Conservation (phyloP, 1,140 invertebrate species). For the Macrobrachium nipponense region DNA sequence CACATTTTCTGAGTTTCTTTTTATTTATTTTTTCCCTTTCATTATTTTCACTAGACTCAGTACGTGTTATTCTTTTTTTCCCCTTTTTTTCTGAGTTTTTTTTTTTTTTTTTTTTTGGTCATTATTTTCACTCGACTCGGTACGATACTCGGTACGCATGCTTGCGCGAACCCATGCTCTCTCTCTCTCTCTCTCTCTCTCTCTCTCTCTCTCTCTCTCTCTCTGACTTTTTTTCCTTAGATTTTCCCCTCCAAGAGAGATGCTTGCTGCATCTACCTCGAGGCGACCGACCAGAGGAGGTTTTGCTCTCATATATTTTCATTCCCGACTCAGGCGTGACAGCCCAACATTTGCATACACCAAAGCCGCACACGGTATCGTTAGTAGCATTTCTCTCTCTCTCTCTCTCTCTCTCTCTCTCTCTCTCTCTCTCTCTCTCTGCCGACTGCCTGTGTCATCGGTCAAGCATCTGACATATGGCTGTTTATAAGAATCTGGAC, state of each 20-base stretch:
- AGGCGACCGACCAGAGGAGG: not conserved
- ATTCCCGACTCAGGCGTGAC: slow-evolving; percentile 2
- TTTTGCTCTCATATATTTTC: slow-evolving; percentile 1
- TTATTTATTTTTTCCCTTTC: too few relatives aligned
- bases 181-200: slow-evolving; percentile 22
- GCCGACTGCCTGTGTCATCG: not conserved
- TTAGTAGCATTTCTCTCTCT: not conserved
- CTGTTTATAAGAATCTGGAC: too few relatives aligned
- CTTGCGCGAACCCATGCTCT: not conserved
- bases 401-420: not conserved
- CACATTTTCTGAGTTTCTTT: too few relatives aligned
- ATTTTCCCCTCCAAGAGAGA: not conserved
- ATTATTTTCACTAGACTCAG: too few relatives aligned
- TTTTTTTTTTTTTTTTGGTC: too few relatives aligned
- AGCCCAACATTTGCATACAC: slow-evolving; percentile 1
- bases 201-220: not conserved
- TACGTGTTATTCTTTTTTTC: too few relatives aligned
- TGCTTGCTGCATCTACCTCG: not conserved
- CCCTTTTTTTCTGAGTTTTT: too few relatives aligned
- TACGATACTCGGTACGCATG: too few relatives aligned
- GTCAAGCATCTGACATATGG: too few relatives aligned
- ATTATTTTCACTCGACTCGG: too few relatives aligned
- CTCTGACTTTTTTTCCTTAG: not conserved
- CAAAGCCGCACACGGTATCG: slow-evolving; percentile 6
- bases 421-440: not conserved